These are phyloP conservation scores for Drosophila affinis DNA, from an alignment of 2,888 invertebrate genomes.

Conservation along the genomic window DNA sequence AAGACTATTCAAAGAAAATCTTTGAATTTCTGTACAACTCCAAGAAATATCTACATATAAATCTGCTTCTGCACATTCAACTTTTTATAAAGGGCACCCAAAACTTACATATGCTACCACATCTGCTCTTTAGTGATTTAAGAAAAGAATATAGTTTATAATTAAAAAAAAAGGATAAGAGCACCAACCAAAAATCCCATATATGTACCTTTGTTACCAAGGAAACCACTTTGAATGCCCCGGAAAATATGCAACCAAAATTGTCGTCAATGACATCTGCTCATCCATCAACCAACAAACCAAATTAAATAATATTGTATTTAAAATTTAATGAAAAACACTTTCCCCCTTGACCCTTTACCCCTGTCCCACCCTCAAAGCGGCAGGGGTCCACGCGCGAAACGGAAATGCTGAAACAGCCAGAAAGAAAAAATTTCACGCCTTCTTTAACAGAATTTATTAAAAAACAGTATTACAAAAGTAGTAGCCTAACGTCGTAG, in stretches of 20 bases:
- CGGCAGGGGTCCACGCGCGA: slow-evolving; percentile 40
- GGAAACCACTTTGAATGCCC: background rate
- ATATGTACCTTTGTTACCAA: background rate
- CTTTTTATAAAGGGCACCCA: no score
- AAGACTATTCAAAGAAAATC: no score
- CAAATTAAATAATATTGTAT: slow-evolving; percentile 58
- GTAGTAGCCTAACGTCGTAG: slow-evolving; percentile 29
- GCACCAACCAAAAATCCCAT: no score
- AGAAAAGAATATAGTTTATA: no score
- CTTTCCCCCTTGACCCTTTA: slow-evolving; percentile 13
- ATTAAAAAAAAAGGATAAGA: no score
- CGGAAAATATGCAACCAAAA: slow-evolving; percentile 8
- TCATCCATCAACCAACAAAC: slow-evolving; percentile 14
- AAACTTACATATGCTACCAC: no score
- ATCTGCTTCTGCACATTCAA: no score
- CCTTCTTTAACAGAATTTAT: slow-evolving; percentile 80
- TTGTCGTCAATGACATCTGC: slow-evolving; percentile 27
- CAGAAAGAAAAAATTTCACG: slow-evolving; percentile 70
- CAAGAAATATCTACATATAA: no score
- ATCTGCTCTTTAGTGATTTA: no score
- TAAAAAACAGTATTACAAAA: slow-evolving; percentile 65
- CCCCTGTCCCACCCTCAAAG: slow-evolving; percentile 4
- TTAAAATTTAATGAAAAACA: slow-evolving; percentile 61
- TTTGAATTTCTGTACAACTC: no score
- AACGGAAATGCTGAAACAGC: slow-evolving; percentile 62